phyloP scores from a whole-genome alignment of 1,140 invertebrate genomes.

The Microplitis mediator region DNA sequence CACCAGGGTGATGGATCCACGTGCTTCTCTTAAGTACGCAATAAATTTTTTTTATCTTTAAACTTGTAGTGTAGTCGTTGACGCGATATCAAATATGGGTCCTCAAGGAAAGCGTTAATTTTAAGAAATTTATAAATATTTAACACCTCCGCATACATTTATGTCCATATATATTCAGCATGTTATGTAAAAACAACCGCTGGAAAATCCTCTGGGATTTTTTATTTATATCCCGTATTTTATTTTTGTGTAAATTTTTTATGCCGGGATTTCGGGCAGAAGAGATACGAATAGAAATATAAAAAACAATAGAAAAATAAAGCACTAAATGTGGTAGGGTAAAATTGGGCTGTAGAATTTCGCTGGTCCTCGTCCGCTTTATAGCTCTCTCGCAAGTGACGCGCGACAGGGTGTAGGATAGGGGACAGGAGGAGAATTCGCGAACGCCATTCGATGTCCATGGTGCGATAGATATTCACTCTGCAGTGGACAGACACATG shows the following conservation, averaged over 20 bases:
- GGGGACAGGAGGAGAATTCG: too few relatives aligned
- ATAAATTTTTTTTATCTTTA: slow-evolving; percentile 8
- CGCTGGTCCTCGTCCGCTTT: neutral
- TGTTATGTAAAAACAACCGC: too few relatives aligned
- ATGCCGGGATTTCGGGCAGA: too few relatives aligned
- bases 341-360: neutral
- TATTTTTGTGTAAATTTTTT: too few relatives aligned
- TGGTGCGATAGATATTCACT: neutral
- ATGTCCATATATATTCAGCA: too few relatives aligned
- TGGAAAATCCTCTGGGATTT: too few relatives aligned
- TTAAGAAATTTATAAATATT: too few relatives aligned
- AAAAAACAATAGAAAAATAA: neutral
- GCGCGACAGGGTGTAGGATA: neutral
- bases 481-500: too few relatives aligned
- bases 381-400: slow-evolving; percentile 9
- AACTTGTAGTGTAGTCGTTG: neutral
- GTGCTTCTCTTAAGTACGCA: slow-evolving; percentile 8
- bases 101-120: too few relatives aligned
- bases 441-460: slow-evolving; percentile 10
- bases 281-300: too few relatives aligned
- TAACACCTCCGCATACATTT: neutral
- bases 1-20: slow-evolving; percentile 8
- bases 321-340: neutral
- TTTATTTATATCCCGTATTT: too few relatives aligned
- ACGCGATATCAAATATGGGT: too few relatives aligned